Conservation (phyloP, 2,113 vertebrate species). For the Phalacrocorax pelagicus region DNA sequence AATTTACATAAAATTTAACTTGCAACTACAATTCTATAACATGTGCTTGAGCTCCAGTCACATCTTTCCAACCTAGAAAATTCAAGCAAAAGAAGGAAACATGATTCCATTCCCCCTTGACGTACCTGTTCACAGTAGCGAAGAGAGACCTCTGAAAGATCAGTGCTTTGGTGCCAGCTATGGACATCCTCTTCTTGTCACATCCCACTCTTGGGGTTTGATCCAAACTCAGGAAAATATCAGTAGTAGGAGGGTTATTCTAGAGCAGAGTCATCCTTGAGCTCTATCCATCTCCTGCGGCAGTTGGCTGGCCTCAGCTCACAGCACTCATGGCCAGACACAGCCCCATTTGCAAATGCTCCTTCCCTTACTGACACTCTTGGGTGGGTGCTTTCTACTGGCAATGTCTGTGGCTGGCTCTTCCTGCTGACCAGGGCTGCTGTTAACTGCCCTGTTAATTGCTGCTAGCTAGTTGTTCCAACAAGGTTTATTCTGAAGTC, state of each 20-base stretch:
- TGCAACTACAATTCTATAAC: neutral
- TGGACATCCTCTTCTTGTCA: neutral
- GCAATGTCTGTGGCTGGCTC: neutral
- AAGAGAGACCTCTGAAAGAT: neutral
- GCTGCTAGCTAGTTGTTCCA: neutral
- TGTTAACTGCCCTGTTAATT: neutral
- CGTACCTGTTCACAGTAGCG: neutral
- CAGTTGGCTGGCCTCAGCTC: neutral
- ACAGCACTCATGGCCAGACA: neutral
- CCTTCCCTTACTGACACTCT: neutral
- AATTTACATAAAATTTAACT: neutral
- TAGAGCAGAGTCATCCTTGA: neutral
- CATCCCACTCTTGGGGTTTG: neutral
- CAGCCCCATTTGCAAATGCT: neutral
- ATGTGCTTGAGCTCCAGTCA: neutral
- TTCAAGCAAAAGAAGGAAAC: neutral
- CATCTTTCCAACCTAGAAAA: neutral
- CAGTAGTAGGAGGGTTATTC: neutral
- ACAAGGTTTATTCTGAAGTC: neutral
- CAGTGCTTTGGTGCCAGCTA: neutral
- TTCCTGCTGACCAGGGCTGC: neutral
- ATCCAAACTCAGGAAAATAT: neutral
- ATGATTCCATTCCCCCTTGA: neutral
- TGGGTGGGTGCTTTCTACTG: neutral
- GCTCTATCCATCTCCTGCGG: neutral